Evolutionary conservation across 2,888 invertebrate species (phyloP).

Genomic region (Antitype chi): DNA sequence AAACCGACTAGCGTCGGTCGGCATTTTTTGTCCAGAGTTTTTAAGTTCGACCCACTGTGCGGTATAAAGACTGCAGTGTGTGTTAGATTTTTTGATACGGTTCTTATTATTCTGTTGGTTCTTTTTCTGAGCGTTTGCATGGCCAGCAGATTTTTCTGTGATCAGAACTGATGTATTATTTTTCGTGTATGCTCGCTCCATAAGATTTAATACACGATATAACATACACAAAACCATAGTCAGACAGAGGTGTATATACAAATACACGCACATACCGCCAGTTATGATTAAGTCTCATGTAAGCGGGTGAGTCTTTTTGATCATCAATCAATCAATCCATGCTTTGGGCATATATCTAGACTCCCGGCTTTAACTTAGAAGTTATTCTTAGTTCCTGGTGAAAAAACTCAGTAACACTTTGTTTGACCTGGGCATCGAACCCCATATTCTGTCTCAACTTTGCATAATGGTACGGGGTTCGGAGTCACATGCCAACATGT

Average conservation of each 20-base stretch:
- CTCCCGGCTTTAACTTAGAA: neutral
- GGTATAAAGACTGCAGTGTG: conserved; percentile 63
- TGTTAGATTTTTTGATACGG: conserved; percentile 61
- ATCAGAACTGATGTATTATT: neutral
- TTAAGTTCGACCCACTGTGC: conserved; percentile 73
- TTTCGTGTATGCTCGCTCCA: neutral
- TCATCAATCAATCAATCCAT: neutral
- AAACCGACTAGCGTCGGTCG: conserved; percentile 74
- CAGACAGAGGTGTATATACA: neutral
- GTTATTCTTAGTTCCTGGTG: neutral
- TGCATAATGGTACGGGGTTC: no score
- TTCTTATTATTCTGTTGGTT: conserved; percentile 38
- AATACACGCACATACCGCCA: neutral
- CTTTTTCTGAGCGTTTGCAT: conserved; percentile 22
- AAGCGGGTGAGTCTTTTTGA: neutral
- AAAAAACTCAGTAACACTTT: neutral
- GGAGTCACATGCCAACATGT: no score
- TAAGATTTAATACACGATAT: neutral
- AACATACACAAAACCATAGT: neutral
- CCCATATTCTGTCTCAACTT: no score
- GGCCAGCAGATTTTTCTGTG: neutral
- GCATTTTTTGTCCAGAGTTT: conserved; percentile 75
- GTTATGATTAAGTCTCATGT: neutral
- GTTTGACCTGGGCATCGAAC: neutral
- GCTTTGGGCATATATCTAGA: neutral